phyloP scores from a whole-genome alignment of 1,140 invertebrate species.

The Lepidurus arcticus region DNA sequence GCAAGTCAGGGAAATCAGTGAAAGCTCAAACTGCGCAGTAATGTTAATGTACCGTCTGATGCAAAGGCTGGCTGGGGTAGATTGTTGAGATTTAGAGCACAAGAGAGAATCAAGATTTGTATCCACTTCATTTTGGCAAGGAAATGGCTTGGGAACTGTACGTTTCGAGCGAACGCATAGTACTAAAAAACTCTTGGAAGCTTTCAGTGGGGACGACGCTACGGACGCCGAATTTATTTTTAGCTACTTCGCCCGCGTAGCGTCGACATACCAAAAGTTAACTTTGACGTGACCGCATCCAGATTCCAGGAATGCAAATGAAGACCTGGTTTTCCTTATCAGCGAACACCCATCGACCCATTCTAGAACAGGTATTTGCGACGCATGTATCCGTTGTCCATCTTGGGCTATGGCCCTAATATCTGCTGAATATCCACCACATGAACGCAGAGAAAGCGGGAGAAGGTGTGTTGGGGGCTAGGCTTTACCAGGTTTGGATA shows the following conservation, averaged over 20 bases:
- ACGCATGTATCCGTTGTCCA: neutral
- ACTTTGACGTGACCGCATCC: neutral
- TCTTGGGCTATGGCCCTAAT: neutral
- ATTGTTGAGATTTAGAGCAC: neutral
- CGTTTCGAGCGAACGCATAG: neutral
- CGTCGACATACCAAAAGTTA: neutral
- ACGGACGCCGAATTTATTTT: neutral
- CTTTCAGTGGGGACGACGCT: neutral
- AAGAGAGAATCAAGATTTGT: neutral
- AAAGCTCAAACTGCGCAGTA: neutral
- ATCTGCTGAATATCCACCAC: neutral
- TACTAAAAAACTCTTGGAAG: neutral
- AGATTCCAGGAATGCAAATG: neutral
- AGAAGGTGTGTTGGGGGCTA: neutral
- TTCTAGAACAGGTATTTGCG: neutral
- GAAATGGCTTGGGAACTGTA: neutral
- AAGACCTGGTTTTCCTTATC: neutral
- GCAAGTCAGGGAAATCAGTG: no score
- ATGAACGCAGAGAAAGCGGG: no score
- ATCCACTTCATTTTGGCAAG: conserved; percentile 1
- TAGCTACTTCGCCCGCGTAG: neutral
- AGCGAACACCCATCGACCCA: neutral
- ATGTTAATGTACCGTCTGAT: neutral
- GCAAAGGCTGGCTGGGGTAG: neutral
- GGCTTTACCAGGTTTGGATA: neutral